These are phyloP conservation scores for Antigone vipio DNA, from an alignment of 2,113 vertebrate species.

Conservation along the genomic window DNA sequence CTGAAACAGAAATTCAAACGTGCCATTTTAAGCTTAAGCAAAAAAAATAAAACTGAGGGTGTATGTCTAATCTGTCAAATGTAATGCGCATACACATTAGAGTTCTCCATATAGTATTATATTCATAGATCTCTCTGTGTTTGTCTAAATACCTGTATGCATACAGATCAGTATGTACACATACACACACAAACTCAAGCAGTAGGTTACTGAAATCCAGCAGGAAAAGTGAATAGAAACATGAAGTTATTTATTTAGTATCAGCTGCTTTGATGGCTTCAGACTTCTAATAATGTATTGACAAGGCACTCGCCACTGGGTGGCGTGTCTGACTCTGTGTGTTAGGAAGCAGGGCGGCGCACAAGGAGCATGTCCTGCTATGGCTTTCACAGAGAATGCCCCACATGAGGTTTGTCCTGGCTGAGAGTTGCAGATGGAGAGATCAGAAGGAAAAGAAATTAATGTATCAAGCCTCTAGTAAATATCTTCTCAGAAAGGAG, in stretches of 20 bases:
- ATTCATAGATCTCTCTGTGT: background rate
- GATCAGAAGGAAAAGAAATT: background rate
- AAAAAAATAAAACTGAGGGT: background rate
- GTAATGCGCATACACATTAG: background rate
- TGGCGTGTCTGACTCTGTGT: background rate
- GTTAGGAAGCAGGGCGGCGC: background rate
- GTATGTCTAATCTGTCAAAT: background rate
- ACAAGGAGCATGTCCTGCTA: background rate
- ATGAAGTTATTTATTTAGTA: background rate
- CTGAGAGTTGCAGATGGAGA: background rate
- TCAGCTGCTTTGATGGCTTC: background rate
- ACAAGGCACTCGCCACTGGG: constrained; percentile 1
- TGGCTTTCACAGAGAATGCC: background rate
- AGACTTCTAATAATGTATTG: background rate
- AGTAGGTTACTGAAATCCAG: background rate
- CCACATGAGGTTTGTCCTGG: background rate
- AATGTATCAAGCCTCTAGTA: background rate
- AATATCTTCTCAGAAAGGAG: background rate
- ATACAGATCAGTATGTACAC: background rate
- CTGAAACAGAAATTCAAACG: background rate
- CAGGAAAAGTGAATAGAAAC: background rate
- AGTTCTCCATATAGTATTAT: background rate
- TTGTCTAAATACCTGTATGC: background rate
- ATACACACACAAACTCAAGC: background rate
- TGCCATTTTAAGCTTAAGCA: background rate